Conservation (phyloP, 2,888 invertebrate genomes). For the Rhodophaea formosa region DNA sequence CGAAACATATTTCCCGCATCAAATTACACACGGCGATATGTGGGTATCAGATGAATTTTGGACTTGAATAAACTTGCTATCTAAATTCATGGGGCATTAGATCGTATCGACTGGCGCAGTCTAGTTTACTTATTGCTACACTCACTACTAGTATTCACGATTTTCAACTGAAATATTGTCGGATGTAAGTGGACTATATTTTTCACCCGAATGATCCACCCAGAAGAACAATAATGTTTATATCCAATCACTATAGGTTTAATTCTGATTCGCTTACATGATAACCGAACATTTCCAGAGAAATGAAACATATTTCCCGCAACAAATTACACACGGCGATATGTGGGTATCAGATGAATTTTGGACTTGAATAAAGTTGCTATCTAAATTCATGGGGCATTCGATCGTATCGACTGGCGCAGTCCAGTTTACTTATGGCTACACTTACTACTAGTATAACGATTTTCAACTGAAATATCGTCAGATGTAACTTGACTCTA, state of each 20-base stretch:
- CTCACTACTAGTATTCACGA: slow-evolving; percentile 43
- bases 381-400: slow-evolving; percentile 74
- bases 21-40: slow-evolving; percentile 18
- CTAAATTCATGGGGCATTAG: slow-evolving; percentile 68
- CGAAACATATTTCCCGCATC: slow-evolving; percentile 12
- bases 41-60: slow-evolving; percentile 61
- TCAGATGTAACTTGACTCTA: too few relatives aligned
- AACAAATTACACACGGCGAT: slow-evolving; percentile 17
- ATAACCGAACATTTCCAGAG: neutral
- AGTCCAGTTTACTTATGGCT: slow-evolving; percentile 50
- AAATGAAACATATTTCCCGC: slow-evolving; percentile 11
- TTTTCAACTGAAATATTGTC: slow-evolving; percentile 32
- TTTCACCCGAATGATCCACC: too few relatives aligned
- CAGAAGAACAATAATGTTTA: too few relatives aligned
- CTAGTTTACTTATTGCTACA: slow-evolving; percentile 51
- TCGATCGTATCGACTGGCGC: slow-evolving; percentile 41
- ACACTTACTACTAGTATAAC: slow-evolving; percentile 44
- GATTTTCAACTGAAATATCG: slow-evolving; percentile 34
- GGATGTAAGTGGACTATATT: too few relatives aligned
- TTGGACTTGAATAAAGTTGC: slow-evolving; percentile 70
- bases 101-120: slow-evolving; percentile 42
- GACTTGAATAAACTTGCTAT: slow-evolving; percentile 72
- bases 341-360: slow-evolving; percentile 54
- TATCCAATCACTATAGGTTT: too few relatives aligned
- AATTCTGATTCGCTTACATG: too few relatives aligned